Percentiles rank a stretch among this genome's conserved stretches.
Conservation (phyloP, 2,113 vertebrate species). For the Galbula dea region DNA sequence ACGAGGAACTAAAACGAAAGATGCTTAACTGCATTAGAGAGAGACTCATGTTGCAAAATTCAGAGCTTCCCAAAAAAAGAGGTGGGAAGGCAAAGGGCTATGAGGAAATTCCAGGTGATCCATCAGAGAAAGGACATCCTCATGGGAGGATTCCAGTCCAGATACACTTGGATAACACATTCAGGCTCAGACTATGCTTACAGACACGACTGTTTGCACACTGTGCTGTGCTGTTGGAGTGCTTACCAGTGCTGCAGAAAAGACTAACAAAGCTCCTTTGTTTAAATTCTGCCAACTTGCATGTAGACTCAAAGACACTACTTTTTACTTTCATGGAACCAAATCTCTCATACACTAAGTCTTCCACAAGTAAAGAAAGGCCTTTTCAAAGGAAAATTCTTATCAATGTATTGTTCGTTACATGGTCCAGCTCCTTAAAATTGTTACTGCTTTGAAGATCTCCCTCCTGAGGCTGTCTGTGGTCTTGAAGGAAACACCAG, state of each 20-base stretch:
- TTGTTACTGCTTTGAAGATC: background rate
- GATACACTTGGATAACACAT: too few relatives aligned
- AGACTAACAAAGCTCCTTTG: background rate
- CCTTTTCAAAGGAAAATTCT: background rate
- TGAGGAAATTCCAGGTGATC: background rate
- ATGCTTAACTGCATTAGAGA: too few relatives aligned
- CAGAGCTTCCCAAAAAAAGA: background rate
- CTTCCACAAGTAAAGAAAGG: background rate
- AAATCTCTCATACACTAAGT: background rate
- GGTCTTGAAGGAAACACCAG: too few relatives aligned
- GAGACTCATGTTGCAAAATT: accelerated
- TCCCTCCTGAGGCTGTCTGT: background rate
- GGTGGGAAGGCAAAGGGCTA: background rate
- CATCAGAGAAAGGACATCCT: background rate
- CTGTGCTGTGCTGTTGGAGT: background rate
- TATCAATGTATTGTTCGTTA: too few relatives aligned
- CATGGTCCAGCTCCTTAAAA: accelerated
- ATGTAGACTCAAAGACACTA: background rate
- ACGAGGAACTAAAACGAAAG: background rate
- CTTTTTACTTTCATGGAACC: background rate
- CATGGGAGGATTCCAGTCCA: accelerated
- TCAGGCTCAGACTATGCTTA: accelerated
- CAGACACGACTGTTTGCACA: accelerated
- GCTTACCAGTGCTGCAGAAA: background rate
- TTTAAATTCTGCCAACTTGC: background rate